Evolutionary conservation across 2,113 vertebrate genomes (phyloP).

Genomic region (Monopterus albus): DNA sequence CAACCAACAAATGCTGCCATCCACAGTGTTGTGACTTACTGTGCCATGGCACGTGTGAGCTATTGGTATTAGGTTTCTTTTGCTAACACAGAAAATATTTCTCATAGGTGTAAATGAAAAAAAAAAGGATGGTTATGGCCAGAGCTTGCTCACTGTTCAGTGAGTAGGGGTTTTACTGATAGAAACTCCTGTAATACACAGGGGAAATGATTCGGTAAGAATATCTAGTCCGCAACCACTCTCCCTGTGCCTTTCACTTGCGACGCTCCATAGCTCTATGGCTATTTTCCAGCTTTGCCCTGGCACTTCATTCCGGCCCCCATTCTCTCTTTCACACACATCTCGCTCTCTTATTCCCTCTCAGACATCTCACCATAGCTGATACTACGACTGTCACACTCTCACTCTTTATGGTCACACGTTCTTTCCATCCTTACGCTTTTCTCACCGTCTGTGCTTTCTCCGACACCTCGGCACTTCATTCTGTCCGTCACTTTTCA

Average conservation of each 20-base stretch:
- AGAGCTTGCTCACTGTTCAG: neutral
- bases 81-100: too few relatives aligned
- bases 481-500: too few relatives aligned
- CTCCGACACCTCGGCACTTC: conserved; percentile 12
- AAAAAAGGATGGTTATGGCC: neutral
- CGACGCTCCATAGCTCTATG: conserved; percentile 39
- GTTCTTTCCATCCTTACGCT: conserved; percentile 33
- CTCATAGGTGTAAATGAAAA: too few relatives aligned
- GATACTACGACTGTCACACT: conserved; percentile 29
- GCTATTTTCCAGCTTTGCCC: conserved; percentile 43
- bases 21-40: neutral
- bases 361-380: conserved; percentile 36
- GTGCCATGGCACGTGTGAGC: conserved; percentile 7
- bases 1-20: too few relatives aligned
- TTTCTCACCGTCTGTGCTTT: conserved; percentile 20
- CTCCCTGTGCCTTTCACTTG: conserved; percentile 45
- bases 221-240: conserved; percentile 20
- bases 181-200: conserved; percentile 28
- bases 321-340: neutral
- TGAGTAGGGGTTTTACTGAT: conserved; percentile 22
- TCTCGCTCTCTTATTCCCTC: conserved; percentile 30
- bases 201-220: conserved; percentile 42
- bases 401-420: conserved; percentile 15
- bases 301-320: conserved; percentile 16
- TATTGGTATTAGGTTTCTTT: too few relatives aligned